Evolutionary conservation across 1,140 invertebrate species (phyloP).

Genomic region (Dinoponera quadriceps): DNA sequence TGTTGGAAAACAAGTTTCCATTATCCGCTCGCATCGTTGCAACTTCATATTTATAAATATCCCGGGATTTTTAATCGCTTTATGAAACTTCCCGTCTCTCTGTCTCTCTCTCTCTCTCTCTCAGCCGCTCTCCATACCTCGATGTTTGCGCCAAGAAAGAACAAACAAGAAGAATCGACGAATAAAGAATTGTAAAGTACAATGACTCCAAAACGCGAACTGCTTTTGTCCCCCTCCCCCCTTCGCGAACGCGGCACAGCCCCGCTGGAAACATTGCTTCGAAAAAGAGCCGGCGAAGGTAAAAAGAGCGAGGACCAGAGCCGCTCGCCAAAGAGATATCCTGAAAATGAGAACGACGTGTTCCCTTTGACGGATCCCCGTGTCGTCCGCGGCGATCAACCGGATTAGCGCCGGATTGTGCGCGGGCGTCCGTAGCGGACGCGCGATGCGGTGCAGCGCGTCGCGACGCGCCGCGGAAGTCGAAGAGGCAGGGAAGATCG

Average conservation of each 20-base stretch:
- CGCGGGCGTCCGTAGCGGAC: constrained; percentile 62
- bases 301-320: constrained; percentile 27
- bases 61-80: not conserved
- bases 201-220: not conserved
- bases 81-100: too few species aligned
- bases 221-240: not conserved
- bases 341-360: constrained; percentile 71
- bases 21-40: not conserved
- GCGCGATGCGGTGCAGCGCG: constrained; percentile 26
- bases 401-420: constrained; percentile 77
- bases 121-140: not conserved
- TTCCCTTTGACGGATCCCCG: constrained; percentile 78
- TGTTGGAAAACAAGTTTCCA: not conserved
- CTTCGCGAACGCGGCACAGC: not conserved
- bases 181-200: constrained; percentile 6
- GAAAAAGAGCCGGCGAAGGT: constrained; percentile 16
- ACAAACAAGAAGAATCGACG: not conserved
- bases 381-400: constrained; percentile 75
- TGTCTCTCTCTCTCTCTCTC: not conserved
- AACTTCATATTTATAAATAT: constrained; percentile 15
- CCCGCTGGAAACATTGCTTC: constrained; percentile 20
- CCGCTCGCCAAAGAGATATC: constrained; percentile 28
- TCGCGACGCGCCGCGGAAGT: constrained; percentile 11
- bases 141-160: not conserved
- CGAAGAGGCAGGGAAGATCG: constrained; percentile 58